Percentiles rank a stretch among this genome's conserved stretches.
Conservation (phyloP, 2,888 invertebrate genomes). For the Pecten maximus region DNA sequence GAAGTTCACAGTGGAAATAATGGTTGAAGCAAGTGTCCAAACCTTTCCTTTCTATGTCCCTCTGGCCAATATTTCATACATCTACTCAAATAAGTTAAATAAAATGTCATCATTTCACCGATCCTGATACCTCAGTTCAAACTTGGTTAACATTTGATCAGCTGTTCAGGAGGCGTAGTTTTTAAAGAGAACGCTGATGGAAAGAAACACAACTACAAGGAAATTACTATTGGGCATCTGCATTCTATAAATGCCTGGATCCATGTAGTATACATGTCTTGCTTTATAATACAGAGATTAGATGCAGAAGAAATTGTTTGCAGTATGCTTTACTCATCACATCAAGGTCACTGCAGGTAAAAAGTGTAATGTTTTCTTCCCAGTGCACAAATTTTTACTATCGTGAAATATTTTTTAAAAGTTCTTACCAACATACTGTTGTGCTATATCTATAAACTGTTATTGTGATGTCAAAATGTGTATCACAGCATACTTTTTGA, state of each 20-base stretch:
- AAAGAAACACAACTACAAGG: background rate
- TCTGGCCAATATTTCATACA: no score
- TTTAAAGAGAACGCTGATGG: background rate
- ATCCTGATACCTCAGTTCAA: background rate
- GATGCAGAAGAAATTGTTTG: background rate
- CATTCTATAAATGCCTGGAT: background rate
- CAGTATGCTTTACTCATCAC: background rate
- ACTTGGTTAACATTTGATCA: background rate
- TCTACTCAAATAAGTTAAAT: no score
- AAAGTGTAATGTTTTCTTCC: background rate
- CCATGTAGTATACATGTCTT: background rate
- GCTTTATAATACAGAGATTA: background rate
- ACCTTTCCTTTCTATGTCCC: no score
- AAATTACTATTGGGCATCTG: background rate
- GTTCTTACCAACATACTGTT: background rate
- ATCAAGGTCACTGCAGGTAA: background rate
- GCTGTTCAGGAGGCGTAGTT: background rate
- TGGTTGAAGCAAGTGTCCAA: no score
- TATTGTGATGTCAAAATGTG: background rate
- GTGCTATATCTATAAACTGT: background rate
- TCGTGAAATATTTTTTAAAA: background rate
- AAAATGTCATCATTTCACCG: no score
- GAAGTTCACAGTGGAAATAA: no score
- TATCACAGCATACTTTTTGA: background rate
- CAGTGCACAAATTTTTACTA: background rate